Conservation (phyloP, 2,113 vertebrate species). For the Tapirus terrestris region DNA sequence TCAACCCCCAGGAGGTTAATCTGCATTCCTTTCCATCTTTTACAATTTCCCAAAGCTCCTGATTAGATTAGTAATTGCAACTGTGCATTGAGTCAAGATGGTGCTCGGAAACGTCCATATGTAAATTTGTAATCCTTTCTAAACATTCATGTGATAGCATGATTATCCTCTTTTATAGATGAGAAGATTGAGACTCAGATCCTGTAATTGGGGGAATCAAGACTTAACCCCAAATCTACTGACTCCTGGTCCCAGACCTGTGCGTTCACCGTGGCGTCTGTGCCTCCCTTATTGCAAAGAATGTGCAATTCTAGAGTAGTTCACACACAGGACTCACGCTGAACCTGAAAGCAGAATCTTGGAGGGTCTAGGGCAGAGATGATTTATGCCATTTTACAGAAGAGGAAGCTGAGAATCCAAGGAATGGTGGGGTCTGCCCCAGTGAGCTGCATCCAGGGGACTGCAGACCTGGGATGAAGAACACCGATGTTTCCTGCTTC, state of each 20-base stretch:
- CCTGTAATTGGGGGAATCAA: too few species aligned
- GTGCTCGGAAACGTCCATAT: background rate
- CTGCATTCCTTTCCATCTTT: background rate
- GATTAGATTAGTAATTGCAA: background rate
- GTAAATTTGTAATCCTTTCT: background rate
- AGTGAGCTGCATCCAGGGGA: background rate
- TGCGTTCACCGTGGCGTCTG: rapidly evolving
- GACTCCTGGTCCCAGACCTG: background rate
- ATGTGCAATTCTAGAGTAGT: background rate
- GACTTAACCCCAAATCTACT: background rate
- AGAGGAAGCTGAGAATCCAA: background rate
- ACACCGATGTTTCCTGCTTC: rapidly evolving
- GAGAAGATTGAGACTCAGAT: background rate
- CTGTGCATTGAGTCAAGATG: background rate
- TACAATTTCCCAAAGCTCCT: background rate
- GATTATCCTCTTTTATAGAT: background rate
- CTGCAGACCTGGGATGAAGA: background rate
- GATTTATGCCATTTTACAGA: background rate
- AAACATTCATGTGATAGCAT: background rate
- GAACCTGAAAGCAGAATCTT: background rate
- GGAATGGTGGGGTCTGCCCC: background rate
- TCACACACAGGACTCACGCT: background rate
- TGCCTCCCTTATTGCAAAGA: background rate
- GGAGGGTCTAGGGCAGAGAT: background rate
- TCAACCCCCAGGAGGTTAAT: background rate